Percentiles rank a stretch among this genome's conserved stretches.
Conservation (phyloP, 2,797 vertebrate species). For the Eurystomus glaucurus region DNA sequence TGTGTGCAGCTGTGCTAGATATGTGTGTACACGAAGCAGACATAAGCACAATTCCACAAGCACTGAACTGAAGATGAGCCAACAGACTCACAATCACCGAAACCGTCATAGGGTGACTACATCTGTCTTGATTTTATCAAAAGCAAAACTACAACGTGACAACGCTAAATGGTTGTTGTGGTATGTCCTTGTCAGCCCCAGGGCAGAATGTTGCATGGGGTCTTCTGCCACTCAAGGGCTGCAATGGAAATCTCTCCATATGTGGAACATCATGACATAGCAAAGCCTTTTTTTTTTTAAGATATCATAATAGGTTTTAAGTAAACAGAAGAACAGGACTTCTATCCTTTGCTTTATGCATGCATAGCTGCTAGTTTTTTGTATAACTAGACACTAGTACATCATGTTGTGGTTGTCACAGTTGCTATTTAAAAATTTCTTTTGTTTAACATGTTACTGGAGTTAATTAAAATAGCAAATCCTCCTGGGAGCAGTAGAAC, state of each 20-base stretch:
- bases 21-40: fast-evolving
- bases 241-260: fast-evolving
- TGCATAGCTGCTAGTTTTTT: background rate
- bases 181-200: background rate
- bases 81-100: background rate
- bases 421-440: conserved; percentile 16
- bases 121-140: background rate
- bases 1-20: background rate
- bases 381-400: background rate
- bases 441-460: background rate
- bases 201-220: background rate
- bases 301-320: background rate
- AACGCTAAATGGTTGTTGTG: background rate
- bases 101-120: background rate
- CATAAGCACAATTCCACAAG: background rate
- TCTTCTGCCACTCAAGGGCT: background rate
- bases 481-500: background rate
- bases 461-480: conserved; percentile 36
- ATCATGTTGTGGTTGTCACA: background rate
- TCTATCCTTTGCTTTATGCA: background rate
- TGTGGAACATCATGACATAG: background rate
- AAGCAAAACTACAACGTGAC: background rate
- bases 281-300: background rate
- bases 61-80: background rate
- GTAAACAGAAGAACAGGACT: background rate